A percentile compares a stretch with the other conserved stretches of the same genome.
phyloP scores from a whole-genome alignment of 2,113 vertebrate genomes.

The Rafetus swinhoei region DNA sequence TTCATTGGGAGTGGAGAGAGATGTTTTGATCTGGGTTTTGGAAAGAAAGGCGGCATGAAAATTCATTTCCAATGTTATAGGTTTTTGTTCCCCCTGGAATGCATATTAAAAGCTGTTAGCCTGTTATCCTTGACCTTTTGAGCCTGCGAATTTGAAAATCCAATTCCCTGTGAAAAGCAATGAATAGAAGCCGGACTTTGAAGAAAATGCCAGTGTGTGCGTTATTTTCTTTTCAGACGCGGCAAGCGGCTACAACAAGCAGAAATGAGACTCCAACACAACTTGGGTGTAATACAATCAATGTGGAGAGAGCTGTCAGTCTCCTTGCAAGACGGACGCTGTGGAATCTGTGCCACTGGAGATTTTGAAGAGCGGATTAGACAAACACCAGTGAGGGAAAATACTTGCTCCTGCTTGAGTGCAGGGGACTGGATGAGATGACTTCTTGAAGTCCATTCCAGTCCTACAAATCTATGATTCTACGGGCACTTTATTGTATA shows the following conservation, averaged over 20 bases:
- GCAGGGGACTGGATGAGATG: too few species aligned
- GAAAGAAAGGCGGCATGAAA: constrained; percentile 21
- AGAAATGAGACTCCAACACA: constrained; percentile 5
- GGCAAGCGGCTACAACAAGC: neutral
- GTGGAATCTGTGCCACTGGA: neutral
- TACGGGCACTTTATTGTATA: neutral
- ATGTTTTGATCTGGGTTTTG: constrained; percentile 62
- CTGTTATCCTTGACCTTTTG: constrained; percentile 75
- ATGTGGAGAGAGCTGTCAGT: neutral
- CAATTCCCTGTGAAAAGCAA: constrained; percentile 68
- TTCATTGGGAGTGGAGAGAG: constrained; percentile 45
- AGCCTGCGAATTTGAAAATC: constrained; percentile 70
- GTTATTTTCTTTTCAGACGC: constrained; percentile 39
- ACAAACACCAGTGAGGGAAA: too few species aligned
- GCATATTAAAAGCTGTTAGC: constrained; percentile 71
- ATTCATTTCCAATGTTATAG: constrained; percentile 60
- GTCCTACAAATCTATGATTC: too few species aligned
- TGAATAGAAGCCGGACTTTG: constrained; percentile 46
- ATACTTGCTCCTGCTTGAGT: too few species aligned
- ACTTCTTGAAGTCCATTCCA: too few species aligned
- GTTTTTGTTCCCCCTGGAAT: constrained; percentile 50
- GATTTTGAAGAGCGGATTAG: too few species aligned
- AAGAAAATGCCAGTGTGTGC: constrained; percentile 59
- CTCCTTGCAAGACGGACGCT: accelerated
- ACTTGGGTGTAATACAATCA: neutral